A percentile compares a stretch with the other conserved stretches of the same genome.
phyloP scores from a whole-genome alignment of 2,888 invertebrate genomes.

The Junonia oenone region DNA sequence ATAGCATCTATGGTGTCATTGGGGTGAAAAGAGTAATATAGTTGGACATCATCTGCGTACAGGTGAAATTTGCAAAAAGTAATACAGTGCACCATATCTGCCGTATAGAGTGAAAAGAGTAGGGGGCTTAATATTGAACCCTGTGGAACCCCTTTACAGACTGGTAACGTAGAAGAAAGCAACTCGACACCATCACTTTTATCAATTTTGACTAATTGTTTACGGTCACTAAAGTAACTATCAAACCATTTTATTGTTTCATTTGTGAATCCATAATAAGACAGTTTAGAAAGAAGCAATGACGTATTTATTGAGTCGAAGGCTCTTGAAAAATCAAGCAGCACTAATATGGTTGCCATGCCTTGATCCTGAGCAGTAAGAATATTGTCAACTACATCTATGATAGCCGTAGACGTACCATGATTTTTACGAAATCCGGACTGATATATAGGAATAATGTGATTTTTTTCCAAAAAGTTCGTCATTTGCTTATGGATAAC shows the following conservation, averaged over 20 bases:
- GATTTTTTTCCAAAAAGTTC: not conserved
- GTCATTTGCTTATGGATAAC: not conserved
- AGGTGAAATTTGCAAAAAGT: too few species aligned
- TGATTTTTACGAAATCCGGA: not conserved
- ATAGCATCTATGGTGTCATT: too few species aligned
- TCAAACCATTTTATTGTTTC: not conserved
- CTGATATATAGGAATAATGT: not conserved
- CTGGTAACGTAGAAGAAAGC: not conserved
- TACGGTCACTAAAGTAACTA: not conserved
- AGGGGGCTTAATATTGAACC: not conserved
- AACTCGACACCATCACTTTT: not conserved
- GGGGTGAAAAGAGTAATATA: too few species aligned
- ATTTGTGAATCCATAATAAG: not conserved
- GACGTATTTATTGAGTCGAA: conserved; percentile 26
- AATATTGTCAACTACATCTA: not conserved
- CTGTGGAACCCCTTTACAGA: not conserved
- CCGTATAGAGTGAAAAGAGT: too few species aligned
- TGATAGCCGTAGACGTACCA: not conserved
- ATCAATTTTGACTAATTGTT: not conserved
- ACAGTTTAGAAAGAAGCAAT: conserved; percentile 10
- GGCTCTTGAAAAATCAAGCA: not conserved
- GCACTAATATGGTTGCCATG: not conserved
- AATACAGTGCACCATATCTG: too few species aligned
- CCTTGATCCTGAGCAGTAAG: not conserved
- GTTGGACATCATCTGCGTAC: too few species aligned